Conservation (phyloP, 2,113 vertebrate species). For the Nyctibius bracteatus region DNA sequence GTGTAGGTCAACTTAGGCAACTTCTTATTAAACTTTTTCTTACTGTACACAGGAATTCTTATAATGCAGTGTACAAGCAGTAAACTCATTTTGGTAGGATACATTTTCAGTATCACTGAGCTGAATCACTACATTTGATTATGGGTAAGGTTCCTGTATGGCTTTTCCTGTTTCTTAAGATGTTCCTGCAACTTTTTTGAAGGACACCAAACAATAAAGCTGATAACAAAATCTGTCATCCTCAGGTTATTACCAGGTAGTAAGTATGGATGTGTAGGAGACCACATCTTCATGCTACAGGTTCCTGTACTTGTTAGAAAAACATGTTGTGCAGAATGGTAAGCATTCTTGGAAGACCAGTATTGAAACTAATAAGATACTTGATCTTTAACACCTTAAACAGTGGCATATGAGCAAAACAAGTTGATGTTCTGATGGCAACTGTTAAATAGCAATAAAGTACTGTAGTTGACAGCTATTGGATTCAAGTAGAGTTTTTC, state of each 20-base stretch:
- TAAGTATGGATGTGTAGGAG: not conserved
- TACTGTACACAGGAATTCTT: not conserved
- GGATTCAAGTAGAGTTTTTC: not conserved
- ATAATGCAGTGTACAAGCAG: not conserved
- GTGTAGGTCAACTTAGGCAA: not conserved
- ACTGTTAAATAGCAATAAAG: not conserved
- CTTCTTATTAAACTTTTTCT: not conserved
- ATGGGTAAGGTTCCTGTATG: not conserved
- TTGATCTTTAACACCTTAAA: not conserved
- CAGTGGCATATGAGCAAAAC: not conserved
- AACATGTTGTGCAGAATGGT: not conserved
- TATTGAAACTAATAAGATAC: not conserved
- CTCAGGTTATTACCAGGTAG: not conserved
- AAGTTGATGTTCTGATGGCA: not conserved
- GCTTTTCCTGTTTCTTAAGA: not conserved
- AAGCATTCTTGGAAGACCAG: not conserved
- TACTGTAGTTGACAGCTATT: not conserved
- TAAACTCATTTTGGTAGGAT: not conserved
- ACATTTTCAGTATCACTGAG: not conserved
- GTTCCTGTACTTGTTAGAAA: not conserved
- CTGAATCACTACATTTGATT: not conserved
- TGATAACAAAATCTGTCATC: no score
- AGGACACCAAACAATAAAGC: not conserved
- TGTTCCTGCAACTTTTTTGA: not conserved
- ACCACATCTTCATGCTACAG: not conserved